Base-by-base conservation (phyloP, 2,888 invertebrate species). In the Euzophera pinguis region DNA sequence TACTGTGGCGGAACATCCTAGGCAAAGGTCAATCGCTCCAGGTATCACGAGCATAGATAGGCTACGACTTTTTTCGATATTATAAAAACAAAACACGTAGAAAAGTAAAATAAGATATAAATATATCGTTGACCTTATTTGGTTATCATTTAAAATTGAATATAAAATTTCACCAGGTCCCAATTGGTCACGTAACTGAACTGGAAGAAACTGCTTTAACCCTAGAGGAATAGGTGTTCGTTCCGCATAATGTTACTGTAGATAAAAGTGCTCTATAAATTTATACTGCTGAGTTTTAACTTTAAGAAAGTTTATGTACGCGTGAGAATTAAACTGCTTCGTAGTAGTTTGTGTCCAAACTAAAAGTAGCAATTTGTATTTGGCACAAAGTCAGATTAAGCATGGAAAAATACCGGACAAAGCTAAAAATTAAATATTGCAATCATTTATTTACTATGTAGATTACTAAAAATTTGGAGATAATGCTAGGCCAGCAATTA, bases 261-360 rank as follows among this genome's bases (percentile, higher is more conserved):
- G 29, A 45, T 45, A 45, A 45, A 45, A 45, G 12, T 45, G 45
- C 45, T 32, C 45, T 10, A n/a, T 29, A 45, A 45, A 45, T 45
- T 12, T 45, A 45, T 32, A 45, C 29, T 14, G 8, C 45, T 5
- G 32, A 45, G 43, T 45, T 29, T 45, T 13, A 45, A 45, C 45
- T 43, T 43, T 32, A 8, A 41, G 13, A 14, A 45, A 45, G 29
- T 32, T 45, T 32, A 45, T 45, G 29, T 29, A 32, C 29, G 32
- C 45, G 14, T 45, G 45, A 45, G 45, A 32, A 45, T 45, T 32
- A 29, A 12, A 43, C 43, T 43, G n/a, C 43, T 29, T 43, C 29
- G 29, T 29, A 13, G 43, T 29, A 29, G 13, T 13, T 29, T 43
- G 8, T 43, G 27, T 9, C 13, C 29, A 29, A 29, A 43, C 7